Evolutionary conservation across 2,797 vertebrate species (phyloP).

Genomic region (Arctocebus calabarensis): DNA sequence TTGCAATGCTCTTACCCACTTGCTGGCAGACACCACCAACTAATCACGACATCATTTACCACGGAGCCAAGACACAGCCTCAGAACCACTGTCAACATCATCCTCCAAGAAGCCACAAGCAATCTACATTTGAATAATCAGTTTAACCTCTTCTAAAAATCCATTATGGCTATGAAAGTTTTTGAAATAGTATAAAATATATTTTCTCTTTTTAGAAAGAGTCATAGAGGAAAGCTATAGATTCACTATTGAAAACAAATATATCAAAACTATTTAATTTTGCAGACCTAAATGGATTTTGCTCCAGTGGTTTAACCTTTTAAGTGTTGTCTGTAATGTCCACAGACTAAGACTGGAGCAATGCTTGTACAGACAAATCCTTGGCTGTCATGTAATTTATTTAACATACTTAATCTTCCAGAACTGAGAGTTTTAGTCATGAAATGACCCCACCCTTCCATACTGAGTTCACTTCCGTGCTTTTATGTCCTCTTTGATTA

Average conservation of each 20-base stretch:
- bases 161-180: not conserved
- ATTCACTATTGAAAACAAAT: not conserved
- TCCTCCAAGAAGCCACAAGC: not conserved
- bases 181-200: not conserved
- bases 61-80: not conserved
- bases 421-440: fast-evolving
- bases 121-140: not conserved
- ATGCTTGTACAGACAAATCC: not conserved
- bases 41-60: not conserved
- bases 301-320: not conserved
- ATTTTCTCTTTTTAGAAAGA: not conserved
- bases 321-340: not conserved
- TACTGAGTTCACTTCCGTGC: not conserved
- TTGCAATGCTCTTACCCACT: not conserved
- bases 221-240: not conserved
- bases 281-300: not conserved
- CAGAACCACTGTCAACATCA: not conserved
- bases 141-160: constrained; percentile 8
- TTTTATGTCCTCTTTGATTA: not conserved
- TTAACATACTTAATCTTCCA: not conserved
- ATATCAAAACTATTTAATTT: not conserved
- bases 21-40: not conserved
- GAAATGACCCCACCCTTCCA: not conserved
- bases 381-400: not conserved
- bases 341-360: not conserved